Evolutionary conservation across 2,797 vertebrate genomes (phyloP).

Genomic region (Pseudochirops cupreus): DNA sequence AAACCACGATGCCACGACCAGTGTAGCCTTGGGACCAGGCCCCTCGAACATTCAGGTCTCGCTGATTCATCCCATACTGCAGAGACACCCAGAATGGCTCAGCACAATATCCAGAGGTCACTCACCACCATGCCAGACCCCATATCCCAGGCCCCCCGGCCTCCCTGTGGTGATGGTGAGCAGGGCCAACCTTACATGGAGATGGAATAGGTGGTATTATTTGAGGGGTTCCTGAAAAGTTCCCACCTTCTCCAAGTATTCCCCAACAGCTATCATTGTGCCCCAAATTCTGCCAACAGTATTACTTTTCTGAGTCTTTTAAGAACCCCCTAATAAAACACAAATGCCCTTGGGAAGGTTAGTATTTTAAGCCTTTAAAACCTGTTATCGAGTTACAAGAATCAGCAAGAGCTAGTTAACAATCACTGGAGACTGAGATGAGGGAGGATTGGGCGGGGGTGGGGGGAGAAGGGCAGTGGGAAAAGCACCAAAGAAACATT

Average conservation of each 20-base stretch:
- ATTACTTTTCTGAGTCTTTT: neutral
- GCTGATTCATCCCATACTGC: conserved; percentile 92
- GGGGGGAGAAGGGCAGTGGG: neutral
- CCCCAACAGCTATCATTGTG: neutral
- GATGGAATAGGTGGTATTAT: neutral
- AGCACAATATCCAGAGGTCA: neutral
- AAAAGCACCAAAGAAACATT: neutral
- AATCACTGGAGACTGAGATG: neutral
- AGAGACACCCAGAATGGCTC: conserved; percentile 41
- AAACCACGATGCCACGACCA: conserved; percentile 95
- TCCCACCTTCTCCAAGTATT: neutral
- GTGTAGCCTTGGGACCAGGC: conserved; percentile 97
- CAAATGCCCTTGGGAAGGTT: neutral
- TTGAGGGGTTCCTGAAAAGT: neutral
- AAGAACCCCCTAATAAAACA: neutral
- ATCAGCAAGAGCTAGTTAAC: neutral
- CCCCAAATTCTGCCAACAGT: neutral
- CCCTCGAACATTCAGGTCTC: conserved; percentile 95
- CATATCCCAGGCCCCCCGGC: neutral
- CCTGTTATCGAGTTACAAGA: neutral
- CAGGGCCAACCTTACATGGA: neutral
- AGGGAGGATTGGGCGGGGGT: no score
- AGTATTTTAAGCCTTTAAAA: conserved; percentile 1
- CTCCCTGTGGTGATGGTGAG: neutral
- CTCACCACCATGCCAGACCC: neutral